Evolutionary conservation across 2,888 invertebrate species (phyloP), one percentile per base, ranked within the genome.

Genomic region (Drosophila formosana): DNA sequence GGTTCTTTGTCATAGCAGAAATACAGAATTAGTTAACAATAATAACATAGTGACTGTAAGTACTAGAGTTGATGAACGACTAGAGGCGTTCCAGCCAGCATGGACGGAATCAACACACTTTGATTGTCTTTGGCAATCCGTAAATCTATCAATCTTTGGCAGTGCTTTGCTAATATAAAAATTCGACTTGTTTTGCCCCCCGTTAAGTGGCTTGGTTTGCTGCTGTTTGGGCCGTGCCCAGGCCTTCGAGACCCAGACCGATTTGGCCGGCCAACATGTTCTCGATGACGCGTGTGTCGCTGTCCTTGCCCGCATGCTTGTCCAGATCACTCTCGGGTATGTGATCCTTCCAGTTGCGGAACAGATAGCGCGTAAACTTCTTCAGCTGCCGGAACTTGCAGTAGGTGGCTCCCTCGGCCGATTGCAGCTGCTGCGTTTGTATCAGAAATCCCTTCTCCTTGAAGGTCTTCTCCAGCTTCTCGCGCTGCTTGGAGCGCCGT

Each of bases 321-420:
- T 50, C 67, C 28, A 87, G 68, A 46, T 88, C 89, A 25, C 84
- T 86, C 71, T 96, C 96, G 0, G 96, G 97, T 39, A 98, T 93
- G 90, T 98, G 97, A 90, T 98, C 97, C 92, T 97, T 97, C 98
- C 98, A 98, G 90, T 97, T 97, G 82, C 98, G 94, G 88, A 98
- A 97, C 72, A 98, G 93, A 90, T 98, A 98, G 56, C 98, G 94
- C 0, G 98, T 98, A 90, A 98, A 98, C 91, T 98, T 98, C 75
- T 97, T 94, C 28, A 98, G 93, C 90, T 98, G 98, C 50, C 98
- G 93, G 90, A 98, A 98, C 91, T 98, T 98, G 92, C 98, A 98
- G 89, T 98, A 98, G 0, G 98, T 98, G 0, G 98, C 97, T 0
- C 98, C 98, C 90, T 98, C 98, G 0, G 98, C 97, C 0, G 97